These are phyloP conservation scores for Nymphalis polychloros DNA, from an alignment of 2,888 invertebrate genomes.

Conservation along the genomic window DNA sequence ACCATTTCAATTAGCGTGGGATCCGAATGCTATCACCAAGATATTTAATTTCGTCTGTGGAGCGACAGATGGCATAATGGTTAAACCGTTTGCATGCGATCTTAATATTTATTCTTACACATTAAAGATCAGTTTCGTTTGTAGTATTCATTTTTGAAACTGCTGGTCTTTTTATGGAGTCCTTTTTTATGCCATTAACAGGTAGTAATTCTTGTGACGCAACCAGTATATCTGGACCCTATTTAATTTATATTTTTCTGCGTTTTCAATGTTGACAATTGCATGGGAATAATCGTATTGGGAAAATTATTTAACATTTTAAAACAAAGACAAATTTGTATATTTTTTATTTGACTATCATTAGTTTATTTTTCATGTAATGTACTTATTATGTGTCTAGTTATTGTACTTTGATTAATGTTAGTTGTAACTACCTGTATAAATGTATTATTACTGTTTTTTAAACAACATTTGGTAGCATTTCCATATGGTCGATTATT, in stretches of 20 bases:
- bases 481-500: not conserved
- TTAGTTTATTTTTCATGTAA: no score
- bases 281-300: constrained; percentile 20
- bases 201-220: constrained; percentile 41
- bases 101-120: not conserved
- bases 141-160: constrained; percentile 5
- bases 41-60: constrained; percentile 35
- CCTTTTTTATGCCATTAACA: constrained; percentile 41
- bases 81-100: not conserved
- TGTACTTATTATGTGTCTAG: no score
- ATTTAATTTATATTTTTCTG: constrained; percentile 31
- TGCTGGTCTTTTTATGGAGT: constrained; percentile 32
- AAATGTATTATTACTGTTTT: no score
- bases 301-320: no score
- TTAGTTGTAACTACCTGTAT: no score
- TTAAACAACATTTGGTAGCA: no score
- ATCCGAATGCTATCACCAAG: constrained; percentile 29
- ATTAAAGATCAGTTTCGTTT: constrained; percentile 22
- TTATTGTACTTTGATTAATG: no score
- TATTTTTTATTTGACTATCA: no score
- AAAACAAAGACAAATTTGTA: no score
- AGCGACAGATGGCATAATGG: constrained; percentile 34
- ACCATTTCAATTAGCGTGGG: constrained; percentile 39
- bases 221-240: constrained; percentile 36
- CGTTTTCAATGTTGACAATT: constrained; percentile 13